Evolutionary conservation across 2,113 vertebrate genomes (phyloP), one percentile per base, ranked within the genome.

Genomic region (Hylia prasina): DNA sequence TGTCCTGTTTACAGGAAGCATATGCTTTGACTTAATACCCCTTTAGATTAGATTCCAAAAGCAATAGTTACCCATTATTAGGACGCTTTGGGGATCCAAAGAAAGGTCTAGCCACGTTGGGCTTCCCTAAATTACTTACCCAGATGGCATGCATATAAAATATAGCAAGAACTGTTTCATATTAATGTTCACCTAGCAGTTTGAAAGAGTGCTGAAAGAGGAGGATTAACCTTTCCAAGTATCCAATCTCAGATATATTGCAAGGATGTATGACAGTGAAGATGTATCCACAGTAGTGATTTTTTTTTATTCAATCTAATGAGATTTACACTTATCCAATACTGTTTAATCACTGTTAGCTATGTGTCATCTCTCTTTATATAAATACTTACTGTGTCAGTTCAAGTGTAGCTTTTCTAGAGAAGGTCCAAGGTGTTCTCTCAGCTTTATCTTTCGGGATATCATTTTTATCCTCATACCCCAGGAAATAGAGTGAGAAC

Each of bases 401-500:
- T 91, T 99, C 99, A 30, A 99, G 97, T 15, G 99, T 99, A 90
- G 98, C 99, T 97, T 99, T 98, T 78, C 99, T 98, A 39, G 99
- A 99, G 71, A 99, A 99, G 1, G 98, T 98, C 99, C 99, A 99
- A 10, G 98, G 97, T 2, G 98, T 97, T 92, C 93, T 98, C 89
- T 99, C 98, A 64, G 97, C 96, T 91, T 98, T 95, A 42, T 99
- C 98, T 69, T 97, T 92, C 0, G 99, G 99, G 93, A 99, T 99
- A 93, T 99, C 98, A 27, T 98, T 99, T 97, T 99, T 99, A 94
- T 99, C 99, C 96, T 99, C 99, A 33, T 98, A 99, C 10, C 98
- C 99, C 98, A 99, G 90, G 95, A 99, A 99, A 96, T 99, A 99
- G 25, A 99, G 99, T 2, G 99, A 98, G 97, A 99, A 99, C 42